These are phyloP conservation scores for Lateolabrax maculatus DNA, from an alignment of 2,797 vertebrate species.

Conservation along the genomic window DNA sequence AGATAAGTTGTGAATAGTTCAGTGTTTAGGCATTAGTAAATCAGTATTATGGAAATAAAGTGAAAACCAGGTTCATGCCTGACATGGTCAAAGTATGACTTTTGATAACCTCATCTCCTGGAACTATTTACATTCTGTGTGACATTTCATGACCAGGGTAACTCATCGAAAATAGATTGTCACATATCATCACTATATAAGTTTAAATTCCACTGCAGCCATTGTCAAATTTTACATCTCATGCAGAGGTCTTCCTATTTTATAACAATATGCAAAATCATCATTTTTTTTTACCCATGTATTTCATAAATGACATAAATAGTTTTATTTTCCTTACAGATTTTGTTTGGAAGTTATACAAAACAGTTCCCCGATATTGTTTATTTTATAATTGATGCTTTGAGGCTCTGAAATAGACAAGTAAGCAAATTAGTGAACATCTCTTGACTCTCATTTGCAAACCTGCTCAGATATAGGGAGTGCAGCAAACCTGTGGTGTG, in stretches of 20 bases:
- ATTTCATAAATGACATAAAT: neutral
- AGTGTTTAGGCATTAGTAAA: neutral
- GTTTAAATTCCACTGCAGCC: slow-evolving; percentile 26
- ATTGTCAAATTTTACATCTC: neutral
- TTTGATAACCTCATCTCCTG: neutral
- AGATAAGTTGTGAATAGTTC: neutral
- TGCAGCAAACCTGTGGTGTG: neutral
- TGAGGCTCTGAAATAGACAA: neutral
- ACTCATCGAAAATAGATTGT: slow-evolving; percentile 33
- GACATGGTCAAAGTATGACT: neutral
- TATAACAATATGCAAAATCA: neutral
- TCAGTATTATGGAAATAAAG: neutral
- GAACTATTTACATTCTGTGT: slow-evolving; percentile 8
- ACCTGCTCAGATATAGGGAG: neutral
- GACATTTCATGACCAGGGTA: slow-evolving; percentile 16
- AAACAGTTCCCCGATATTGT: neutral
- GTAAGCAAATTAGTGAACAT: neutral
- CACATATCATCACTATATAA: slow-evolving; percentile 17
- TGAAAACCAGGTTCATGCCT: neutral
- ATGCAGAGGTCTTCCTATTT: neutral
- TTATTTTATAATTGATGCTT: neutral
- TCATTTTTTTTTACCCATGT: too few species aligned
- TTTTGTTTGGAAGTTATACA: too few species aligned
- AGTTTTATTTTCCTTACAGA: neutral
- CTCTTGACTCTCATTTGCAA: slow-evolving; percentile 12